Conservation (phyloP, 2,113 vertebrate species). For the Nothobranchius kuhntae region DNA sequence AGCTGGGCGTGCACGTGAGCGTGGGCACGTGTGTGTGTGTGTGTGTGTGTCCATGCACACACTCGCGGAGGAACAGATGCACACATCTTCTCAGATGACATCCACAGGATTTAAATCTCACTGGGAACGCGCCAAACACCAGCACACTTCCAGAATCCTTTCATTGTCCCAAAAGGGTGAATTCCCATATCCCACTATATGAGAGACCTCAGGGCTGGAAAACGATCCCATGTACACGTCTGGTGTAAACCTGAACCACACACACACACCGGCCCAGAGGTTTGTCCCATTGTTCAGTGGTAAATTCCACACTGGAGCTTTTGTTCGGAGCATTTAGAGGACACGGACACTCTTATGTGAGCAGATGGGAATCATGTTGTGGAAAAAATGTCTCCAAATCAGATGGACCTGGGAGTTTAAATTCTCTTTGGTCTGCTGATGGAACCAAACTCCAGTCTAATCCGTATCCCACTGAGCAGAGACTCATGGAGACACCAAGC, state of each 20-base stretch:
- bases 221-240: slow-evolving; percentile 16
- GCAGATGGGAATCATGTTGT: too few species aligned
- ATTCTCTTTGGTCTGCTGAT: too few species aligned
- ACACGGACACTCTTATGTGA: neutral
- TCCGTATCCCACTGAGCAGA: too few species aligned
- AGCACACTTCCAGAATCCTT: neutral
- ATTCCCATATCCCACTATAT: slow-evolving; percentile 51
- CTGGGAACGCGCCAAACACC: slow-evolving; percentile 15
- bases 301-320: slow-evolving; percentile 16
- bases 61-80: neutral
- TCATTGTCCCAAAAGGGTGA: slow-evolving; percentile 38
- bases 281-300: slow-evolving; percentile 31
- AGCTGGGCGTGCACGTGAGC: slow-evolving; percentile 11
- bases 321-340: slow-evolving; percentile 23
- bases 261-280: slow-evolving; percentile 13
- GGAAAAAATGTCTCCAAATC: neutral
- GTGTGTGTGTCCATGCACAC: slow-evolving; percentile 1
- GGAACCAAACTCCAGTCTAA: too few species aligned
- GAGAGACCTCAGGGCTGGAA: slow-evolving; percentile 50
- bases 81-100: slow-evolving; percentile 38
- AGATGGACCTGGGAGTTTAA: neutral
- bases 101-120: slow-evolving; percentile 9
- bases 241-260: neutral
- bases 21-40: neutral
- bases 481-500: too few species aligned